phyloP scores from a whole-genome alignment of 2,797 vertebrate species.

The Heterohyrax brucei region DNA sequence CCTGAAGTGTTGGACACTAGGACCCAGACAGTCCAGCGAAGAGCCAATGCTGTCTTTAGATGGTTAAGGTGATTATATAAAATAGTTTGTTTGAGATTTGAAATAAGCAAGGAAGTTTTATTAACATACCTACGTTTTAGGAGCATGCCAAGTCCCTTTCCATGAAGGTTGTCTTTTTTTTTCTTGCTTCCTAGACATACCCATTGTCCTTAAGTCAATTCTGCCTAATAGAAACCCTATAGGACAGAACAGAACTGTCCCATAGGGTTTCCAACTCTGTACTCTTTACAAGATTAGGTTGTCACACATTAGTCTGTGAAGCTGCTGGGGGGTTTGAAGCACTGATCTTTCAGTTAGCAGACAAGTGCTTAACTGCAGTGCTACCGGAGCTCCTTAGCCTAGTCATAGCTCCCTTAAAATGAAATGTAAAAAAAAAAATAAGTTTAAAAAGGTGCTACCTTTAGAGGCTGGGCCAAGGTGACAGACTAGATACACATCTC shows the following conservation, averaged over 20 bases:
- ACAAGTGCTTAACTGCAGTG: too few species aligned
- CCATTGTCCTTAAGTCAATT: too few species aligned
- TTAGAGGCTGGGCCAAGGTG: not conserved
- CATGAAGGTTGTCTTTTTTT: not conserved
- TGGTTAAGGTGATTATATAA: not conserved
- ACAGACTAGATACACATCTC: too few species aligned
- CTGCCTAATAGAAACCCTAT: too few species aligned
- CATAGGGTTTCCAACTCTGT: too few species aligned
- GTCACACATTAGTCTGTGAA: too few species aligned
- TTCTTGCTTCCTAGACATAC: not conserved
- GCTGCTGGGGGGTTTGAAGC: too few species aligned
- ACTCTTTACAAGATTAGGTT: too few species aligned
- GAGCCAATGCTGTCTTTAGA: not conserved
- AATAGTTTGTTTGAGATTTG: not conserved
- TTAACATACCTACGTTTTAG: not conserved
- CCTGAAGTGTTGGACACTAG: too few species aligned
- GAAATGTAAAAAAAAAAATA: not conserved
- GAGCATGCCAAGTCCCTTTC: not conserved
- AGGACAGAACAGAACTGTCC: too few species aligned
- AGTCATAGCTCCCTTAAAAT: not conserved
- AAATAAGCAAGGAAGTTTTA: not conserved
- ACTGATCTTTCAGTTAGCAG: too few species aligned
- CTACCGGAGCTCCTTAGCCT: too few species aligned
- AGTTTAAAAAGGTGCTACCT: not conserved
- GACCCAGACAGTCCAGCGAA: not conserved